phyloP scores from a whole-genome alignment of 2,797 vertebrate species.

The Chelon auratus region DNA sequence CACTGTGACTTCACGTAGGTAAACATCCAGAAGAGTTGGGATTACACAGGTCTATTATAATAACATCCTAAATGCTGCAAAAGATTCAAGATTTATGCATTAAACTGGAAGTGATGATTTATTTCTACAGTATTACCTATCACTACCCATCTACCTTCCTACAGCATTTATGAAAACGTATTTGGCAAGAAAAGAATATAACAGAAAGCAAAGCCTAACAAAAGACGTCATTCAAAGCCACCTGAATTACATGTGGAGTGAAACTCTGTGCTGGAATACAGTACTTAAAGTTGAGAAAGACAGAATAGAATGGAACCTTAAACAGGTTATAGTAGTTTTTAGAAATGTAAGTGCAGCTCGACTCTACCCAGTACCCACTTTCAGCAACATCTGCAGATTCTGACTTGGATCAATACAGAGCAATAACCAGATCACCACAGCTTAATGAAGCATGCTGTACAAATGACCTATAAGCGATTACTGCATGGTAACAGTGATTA shows the following conservation, averaged over 20 bases:
- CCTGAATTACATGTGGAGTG: not conserved
- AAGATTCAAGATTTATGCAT: not conserved
- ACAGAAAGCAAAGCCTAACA: too few relatives aligned
- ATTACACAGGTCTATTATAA: not conserved
- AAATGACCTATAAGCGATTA: conserved; percentile 14
- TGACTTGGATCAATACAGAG: conserved; percentile 15
- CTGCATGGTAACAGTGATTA: conserved; percentile 13
- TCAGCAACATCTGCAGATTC: conserved; percentile 10
- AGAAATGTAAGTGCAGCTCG: not conserved
- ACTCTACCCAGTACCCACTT: not conserved
- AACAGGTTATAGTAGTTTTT: not conserved
- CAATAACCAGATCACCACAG: conserved; percentile 6
- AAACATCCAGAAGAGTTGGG: not conserved
- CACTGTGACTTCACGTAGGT: not conserved
- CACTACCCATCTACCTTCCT: too few relatives aligned
- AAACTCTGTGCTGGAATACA: not conserved
- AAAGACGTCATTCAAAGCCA: not conserved
- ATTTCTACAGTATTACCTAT: not conserved
- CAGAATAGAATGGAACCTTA: not conserved
- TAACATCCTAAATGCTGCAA: not conserved
- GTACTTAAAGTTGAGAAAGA: not conserved
- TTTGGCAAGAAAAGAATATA: too few relatives aligned
- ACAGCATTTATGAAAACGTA: too few relatives aligned
- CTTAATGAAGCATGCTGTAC: conserved; percentile 39
- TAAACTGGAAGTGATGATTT: not conserved